These are phyloP conservation scores for Erithacus rubecula DNA, from an alignment of 2,797 vertebrate genomes.

Conservation along the genomic window DNA sequence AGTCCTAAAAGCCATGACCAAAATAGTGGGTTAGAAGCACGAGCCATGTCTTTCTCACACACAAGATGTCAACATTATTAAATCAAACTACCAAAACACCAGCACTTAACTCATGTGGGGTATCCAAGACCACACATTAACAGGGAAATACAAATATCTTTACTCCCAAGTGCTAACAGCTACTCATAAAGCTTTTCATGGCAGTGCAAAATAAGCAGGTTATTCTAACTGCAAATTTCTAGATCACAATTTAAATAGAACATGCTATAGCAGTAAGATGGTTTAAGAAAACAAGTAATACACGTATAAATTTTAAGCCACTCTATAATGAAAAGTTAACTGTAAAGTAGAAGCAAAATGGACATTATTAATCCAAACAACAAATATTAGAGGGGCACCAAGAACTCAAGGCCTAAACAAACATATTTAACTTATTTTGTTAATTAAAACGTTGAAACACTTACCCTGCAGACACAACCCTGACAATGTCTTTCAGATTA, in stretches of 20 bases:
- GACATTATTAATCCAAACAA: background rate
- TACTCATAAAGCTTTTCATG: background rate
- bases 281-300: background rate
- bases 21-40: background rate
- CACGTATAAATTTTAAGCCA: background rate
- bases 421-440: background rate
- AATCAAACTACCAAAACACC: background rate
- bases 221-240: background rate
- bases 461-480: constrained; percentile 93
- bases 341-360: background rate
- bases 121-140: background rate
- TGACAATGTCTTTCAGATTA: constrained; percentile 90
- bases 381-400: background rate
- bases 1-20: constrained; percentile 73
- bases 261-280: background rate
- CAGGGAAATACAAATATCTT: background rate
- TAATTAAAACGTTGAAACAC: constrained; percentile 27
- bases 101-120: background rate
- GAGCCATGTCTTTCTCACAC: background rate
- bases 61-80: background rate
- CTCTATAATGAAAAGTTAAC: background rate
- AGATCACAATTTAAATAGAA: background rate
- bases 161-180: background rate
- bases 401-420: background rate
- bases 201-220: background rate